phyloP scores from a whole-genome alignment of 2,888 invertebrate species.

The Phalera bucephala region DNA sequence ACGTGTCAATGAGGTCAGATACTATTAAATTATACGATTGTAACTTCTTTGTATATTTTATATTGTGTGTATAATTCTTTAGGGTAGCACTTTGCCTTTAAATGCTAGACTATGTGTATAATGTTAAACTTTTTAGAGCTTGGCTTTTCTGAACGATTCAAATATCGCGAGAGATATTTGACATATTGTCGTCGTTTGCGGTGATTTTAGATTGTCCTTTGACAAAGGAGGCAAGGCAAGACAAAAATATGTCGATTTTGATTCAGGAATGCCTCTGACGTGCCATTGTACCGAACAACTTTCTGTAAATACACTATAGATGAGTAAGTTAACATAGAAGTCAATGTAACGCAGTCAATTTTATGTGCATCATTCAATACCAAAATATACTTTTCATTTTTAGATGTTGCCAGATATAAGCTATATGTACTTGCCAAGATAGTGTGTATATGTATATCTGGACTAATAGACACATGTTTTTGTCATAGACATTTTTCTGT shows the following conservation, averaged over 20 bases:
- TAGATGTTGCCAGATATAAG: constrained; percentile 35
- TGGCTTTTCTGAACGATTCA: constrained; percentile 36
- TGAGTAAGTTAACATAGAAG: constrained; percentile 31
- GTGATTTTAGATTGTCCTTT: too few species aligned
- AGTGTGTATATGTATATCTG: constrained; percentile 38
- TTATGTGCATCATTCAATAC: constrained; percentile 54
- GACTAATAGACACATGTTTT: too few species aligned
- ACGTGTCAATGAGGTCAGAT: constrained; percentile 4
- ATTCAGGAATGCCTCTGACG: constrained; percentile 17
- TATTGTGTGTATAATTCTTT: constrained; percentile 26
- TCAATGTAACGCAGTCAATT: constrained; percentile 75
- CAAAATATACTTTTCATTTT: constrained; percentile 38
- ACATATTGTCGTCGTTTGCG: constrained; percentile 10
- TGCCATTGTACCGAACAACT: constrained; percentile 69
- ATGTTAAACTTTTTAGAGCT: constrained; percentile 45
- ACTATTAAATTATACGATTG: constrained; percentile 23
- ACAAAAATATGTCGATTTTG: too few species aligned
- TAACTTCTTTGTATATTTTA: constrained; percentile 20
- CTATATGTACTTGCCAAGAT: constrained; percentile 60
- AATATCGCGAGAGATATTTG: constrained; percentile 25
- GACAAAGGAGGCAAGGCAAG: too few species aligned
- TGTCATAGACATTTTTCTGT: constrained; percentile 63
- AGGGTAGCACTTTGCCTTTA: constrained; percentile 32
- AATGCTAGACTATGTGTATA: constrained; percentile 30
- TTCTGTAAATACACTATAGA: constrained; percentile 54